phyloP scores from a whole-genome alignment of 1,140 invertebrate genomes.

The Drosophila arawakana region DNA sequence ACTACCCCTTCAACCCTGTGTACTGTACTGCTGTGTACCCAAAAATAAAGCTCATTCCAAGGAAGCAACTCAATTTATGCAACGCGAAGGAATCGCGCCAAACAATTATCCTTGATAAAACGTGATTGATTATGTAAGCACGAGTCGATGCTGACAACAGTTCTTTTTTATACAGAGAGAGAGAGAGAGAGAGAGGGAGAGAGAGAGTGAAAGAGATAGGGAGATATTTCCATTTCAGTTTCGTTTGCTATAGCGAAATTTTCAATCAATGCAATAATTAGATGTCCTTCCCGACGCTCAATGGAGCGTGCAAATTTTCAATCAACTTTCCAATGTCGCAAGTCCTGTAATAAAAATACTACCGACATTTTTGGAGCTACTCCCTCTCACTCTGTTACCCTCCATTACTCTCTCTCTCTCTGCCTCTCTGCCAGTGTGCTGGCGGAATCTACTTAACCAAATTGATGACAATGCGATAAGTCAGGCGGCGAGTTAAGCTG shows the following conservation, averaged over 20 bases:
- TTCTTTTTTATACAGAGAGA: conserved; percentile 11
- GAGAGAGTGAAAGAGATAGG: not conserved
- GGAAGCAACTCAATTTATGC: conserved; percentile 56
- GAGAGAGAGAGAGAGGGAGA: not conserved
- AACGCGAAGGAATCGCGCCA: conserved; percentile 46
- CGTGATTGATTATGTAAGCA: conserved; percentile 66
- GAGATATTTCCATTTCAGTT: not conserved
- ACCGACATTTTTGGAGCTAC: conserved; percentile 12
- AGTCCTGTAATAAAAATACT: conserved; percentile 18
- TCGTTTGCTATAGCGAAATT: conserved; percentile 21
- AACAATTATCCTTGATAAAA: conserved; percentile 72
- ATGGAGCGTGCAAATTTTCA: conserved; percentile 73
- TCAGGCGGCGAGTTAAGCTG: conserved; percentile 72
- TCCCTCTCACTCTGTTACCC: too few relatives aligned
- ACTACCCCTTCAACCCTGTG: not conserved
- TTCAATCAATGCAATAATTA: conserved; percentile 76
- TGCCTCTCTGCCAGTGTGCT: not conserved
- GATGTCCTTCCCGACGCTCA: conserved; percentile 53
- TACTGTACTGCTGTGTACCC: too few relatives aligned
- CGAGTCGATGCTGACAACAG: conserved; percentile 31
- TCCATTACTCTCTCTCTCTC: too few relatives aligned
- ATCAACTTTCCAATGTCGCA: conserved; percentile 57
- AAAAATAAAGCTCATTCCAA: not conserved
- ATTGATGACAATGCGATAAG: conserved; percentile 79
- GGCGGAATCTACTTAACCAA: conserved; percentile 72